Conservation (phyloP, 2,113 vertebrate genomes). For the Hippocampus abdominalis region DNA sequence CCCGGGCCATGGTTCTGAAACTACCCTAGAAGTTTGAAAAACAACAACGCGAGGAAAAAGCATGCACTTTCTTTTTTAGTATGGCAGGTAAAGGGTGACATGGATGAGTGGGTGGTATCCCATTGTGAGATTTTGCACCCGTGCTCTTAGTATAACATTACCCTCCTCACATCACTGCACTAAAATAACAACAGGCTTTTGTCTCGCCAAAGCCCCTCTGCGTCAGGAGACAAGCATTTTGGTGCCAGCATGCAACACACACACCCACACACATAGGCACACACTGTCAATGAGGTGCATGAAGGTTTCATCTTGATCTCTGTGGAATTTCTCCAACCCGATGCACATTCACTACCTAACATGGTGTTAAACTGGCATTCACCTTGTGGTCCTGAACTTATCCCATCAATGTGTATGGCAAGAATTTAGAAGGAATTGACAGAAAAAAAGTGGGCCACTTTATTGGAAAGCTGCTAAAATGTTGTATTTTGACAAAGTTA, state of each 20-base stretch:
- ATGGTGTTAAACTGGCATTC: slow-evolving; percentile 16
- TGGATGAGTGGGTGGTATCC: slow-evolving; percentile 6
- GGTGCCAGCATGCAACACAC: slow-evolving; percentile 3
- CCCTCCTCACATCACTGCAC: slow-evolving; percentile 30
- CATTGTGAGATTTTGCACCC: slow-evolving; percentile 13
- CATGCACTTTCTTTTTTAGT: no score
- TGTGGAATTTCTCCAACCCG: slow-evolving; percentile 21
- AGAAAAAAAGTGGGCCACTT: background rate
- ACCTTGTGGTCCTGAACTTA: background rate
- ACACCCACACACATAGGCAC: background rate
- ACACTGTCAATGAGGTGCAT: background rate
- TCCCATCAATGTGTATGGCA: background rate
- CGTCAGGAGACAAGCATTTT: slow-evolving; percentile 37
- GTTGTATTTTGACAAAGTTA: no score
- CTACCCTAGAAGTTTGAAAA: no score
- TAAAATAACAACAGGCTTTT: slow-evolving; percentile 59
- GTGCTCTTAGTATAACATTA: slow-evolving; percentile 35
- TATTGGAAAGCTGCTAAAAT: background rate
- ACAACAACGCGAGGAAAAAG: no score
- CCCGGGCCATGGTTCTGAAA: no score
- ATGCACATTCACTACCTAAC: slow-evolving; percentile 31
- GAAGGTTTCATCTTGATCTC: slow-evolving; percentile 18
- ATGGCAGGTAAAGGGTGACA: background rate
- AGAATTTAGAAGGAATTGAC: background rate
- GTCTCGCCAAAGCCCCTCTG: slow-evolving; percentile 33